These are phyloP conservation scores for Epinotia bilunana DNA, from an alignment of 2,888 invertebrate genomes.

Conservation along the genomic window DNA sequence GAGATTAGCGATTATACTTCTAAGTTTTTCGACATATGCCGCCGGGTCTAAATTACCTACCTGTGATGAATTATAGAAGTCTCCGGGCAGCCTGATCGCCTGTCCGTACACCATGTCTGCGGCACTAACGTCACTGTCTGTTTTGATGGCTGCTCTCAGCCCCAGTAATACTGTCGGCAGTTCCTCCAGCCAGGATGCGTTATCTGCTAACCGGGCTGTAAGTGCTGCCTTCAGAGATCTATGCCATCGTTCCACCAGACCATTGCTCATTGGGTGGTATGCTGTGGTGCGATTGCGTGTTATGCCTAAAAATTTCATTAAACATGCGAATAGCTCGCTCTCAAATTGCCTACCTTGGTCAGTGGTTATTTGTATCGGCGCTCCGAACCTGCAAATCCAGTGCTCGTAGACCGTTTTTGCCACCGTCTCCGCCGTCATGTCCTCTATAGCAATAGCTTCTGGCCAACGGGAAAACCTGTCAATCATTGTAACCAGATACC, in stretches of 20 bases:
- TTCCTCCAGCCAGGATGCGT: constrained; percentile 19
- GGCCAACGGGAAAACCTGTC: constrained; percentile 46
- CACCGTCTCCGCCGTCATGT: constrained; percentile 52
- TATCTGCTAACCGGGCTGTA: constrained; percentile 1
- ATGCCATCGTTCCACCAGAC: constrained; percentile 28
- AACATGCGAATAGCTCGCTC: constrained; percentile 14
- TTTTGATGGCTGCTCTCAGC: constrained; percentile 21
- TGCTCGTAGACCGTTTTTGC: constrained; percentile 47
- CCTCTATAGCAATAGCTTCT: constrained; percentile 42
- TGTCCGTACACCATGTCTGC: constrained; percentile 30
- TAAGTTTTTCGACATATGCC: background rate
- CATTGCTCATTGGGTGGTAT: constrained; percentile 25
- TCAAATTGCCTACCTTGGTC: constrained; percentile 47
- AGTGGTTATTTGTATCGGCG: constrained; percentile 32
- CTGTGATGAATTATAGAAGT: background rate
- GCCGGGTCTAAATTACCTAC: too few species aligned
- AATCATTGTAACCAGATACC: constrained; percentile 46
- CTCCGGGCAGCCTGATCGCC: constrained; percentile 8
- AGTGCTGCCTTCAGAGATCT: constrained; percentile 19
- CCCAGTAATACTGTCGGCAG: constrained; percentile 36
- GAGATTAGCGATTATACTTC: background rate
- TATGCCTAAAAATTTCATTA: constrained; percentile 6
- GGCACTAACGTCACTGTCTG: constrained; percentile 21
- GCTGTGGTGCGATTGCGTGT: constrained; percentile 23
- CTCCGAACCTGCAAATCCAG: constrained; percentile 46